Evolutionary conservation across 2,113 vertebrate genomes (phyloP).

Genomic region (Haliaeetus leucogaster): DNA sequence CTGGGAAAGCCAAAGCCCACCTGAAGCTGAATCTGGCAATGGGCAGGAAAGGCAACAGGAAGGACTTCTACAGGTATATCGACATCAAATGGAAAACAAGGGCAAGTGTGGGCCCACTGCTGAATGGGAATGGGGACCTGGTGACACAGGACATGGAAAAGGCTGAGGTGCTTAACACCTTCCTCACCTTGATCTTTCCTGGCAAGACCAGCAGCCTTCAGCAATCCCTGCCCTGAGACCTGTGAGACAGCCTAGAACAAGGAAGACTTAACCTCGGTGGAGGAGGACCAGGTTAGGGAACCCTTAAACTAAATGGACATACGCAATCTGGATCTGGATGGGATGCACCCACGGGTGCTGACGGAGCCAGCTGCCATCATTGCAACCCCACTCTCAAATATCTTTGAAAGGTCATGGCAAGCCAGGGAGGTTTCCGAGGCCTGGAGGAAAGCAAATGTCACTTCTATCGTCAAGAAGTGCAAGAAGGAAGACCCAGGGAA

Average conservation of each 20-base stretch:
- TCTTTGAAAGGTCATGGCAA: neutral
- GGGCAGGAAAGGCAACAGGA: neutral
- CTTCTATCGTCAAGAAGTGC: neutral
- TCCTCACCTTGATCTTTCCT: neutral
- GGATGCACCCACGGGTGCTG: neutral
- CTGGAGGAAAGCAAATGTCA: neutral
- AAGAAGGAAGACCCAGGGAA: neutral
- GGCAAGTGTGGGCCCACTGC: neutral
- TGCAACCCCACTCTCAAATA: neutral
- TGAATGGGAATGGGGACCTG: neutral
- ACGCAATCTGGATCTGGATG: neutral
- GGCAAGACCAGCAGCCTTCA: neutral
- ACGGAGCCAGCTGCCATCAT: neutral
- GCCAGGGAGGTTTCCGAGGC: neutral
- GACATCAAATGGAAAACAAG: neutral
- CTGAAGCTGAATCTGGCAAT: neutral
- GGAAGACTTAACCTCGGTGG: neutral
- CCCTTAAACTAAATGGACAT: neutral
- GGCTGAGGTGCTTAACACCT: neutral
- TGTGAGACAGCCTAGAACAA: neutral
- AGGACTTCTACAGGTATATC: neutral
- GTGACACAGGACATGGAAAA: neutral
- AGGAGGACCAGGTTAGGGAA: neutral
- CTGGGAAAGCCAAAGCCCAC: neutral
- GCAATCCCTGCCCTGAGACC: neutral